A percentile compares a stretch with the other conserved stretches of the same genome.
Conservation (phyloP, 2,113 vertebrate genomes). For the Misgurnus mizolepis region DNA sequence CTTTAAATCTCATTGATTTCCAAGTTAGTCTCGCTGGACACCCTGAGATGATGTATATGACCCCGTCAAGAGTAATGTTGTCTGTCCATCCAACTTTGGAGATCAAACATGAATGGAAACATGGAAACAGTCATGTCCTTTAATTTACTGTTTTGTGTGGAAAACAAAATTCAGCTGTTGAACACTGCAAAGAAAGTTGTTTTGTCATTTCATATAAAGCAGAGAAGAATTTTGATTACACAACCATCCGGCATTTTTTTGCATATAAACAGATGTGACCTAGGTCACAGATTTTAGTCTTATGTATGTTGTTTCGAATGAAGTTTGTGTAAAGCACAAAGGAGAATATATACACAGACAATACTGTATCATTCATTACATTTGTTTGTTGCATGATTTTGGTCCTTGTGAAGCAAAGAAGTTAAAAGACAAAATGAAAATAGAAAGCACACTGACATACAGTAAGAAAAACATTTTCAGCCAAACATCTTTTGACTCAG, state of each 20-base stretch:
- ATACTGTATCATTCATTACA: not conserved
- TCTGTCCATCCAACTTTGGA: not conserved
- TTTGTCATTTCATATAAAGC: slow-evolving; percentile 16
- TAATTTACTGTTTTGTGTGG: not conserved
- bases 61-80: not conserved
- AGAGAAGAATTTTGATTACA: slow-evolving; percentile 24
- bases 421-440: not conserved
- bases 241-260: slow-evolving; percentile 37
- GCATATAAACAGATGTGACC: slow-evolving; percentile 45
- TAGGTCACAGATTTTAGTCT: not conserved
- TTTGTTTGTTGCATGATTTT: not conserved
- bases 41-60: not conserved
- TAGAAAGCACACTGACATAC: not conserved
- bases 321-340: not conserved
- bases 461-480: not conserved
- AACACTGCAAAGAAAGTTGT: slow-evolving; percentile 40
- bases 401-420: not conserved
- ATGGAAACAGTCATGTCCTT: not conserved
- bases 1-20: no score
- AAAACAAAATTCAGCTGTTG: slow-evolving; percentile 47
- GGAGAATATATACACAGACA: not conserved
- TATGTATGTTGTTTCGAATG: not conserved
- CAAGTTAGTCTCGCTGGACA: not conserved
- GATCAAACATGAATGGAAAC: not conserved
- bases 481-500: not conserved